Base-by-base conservation (phyloP, 2,888 invertebrate genomes). In the Andricus curvator region DNA sequence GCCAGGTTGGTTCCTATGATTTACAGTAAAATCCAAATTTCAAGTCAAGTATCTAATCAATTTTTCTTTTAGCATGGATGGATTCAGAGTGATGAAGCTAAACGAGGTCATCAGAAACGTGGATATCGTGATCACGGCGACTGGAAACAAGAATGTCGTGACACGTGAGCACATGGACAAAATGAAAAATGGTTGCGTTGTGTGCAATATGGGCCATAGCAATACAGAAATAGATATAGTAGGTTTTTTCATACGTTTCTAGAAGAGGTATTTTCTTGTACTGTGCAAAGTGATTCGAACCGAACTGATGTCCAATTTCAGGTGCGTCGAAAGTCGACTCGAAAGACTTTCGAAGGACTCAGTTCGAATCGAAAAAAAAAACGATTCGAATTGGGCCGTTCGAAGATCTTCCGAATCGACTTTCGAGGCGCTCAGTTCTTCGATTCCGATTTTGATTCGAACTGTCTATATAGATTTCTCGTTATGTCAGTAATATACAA, bases 151-250 rank as follows among this genome's bases (percentile, higher is more conserved):
- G 93, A 98, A 98, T 90, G 99, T 99, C 9, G 98, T 99, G 33
- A 97, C 97, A 0, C 95, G 98, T 6, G 98, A 98, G 87, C 98
- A 98, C 91, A 98, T 98, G 98, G 98, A 99, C 93, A 96, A 98
- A 88, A 97, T 98, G 97, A 98, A 98, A 93, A 98, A 97, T 91
- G 98, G 98, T 51, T 98, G 98, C 92, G 97, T 98, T 80, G 96
- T 99, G 2, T 98, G 98, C 93, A 99, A 99, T 93, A 99, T 99
- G 98, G 98, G 98, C 0, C 98, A 99, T 93, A 98, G 98, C 85
- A 98, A 99, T 93, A 98, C 98, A 0, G 98, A 99, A 94, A 97
- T 97, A 88, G 98, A 98, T 93, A 98, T 98, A 86, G 97, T 97
- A 93, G 93, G 95, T 93, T 81, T 64, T 33, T 22, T 33, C 22